A percentile compares a stretch with the other conserved stretches of the same genome.
Evolutionary conservation across 2,888 invertebrate species (phyloP).

Genomic region (Matsumyia berberina): DNA sequence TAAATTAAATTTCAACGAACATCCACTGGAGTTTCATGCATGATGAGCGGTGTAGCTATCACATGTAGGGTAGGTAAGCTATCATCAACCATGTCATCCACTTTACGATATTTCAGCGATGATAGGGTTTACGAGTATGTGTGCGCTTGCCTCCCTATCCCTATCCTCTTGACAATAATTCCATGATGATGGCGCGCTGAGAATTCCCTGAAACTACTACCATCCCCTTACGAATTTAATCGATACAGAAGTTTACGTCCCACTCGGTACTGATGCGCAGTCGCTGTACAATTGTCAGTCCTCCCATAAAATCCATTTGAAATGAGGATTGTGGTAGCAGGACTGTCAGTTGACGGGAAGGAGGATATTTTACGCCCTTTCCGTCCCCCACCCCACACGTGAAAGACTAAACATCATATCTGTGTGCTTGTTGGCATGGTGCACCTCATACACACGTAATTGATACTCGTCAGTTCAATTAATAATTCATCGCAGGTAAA

Average conservation of each 20-base stretch:
- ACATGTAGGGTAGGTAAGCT: constrained; percentile 47
- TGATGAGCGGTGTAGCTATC: neutral
- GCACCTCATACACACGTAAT: constrained; percentile 56
- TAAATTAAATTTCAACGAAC: constrained; percentile 68
- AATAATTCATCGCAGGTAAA: constrained; percentile 69
- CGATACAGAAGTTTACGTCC: constrained; percentile 55
- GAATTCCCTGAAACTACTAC: constrained; percentile 22
- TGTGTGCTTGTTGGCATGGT: neutral
- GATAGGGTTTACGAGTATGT: constrained; percentile 52
- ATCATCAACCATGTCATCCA: constrained; percentile 71
- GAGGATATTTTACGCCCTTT: constrained; percentile 9
- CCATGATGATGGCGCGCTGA: constrained; percentile 32
- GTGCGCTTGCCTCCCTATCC: constrained; percentile 17
- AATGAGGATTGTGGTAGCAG: constrained; percentile 63
- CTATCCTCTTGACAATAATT: constrained; percentile 57
- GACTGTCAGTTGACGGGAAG: neutral
- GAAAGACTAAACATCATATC: constrained; percentile 20
- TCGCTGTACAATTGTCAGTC: constrained; percentile 56
- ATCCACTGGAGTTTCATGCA: constrained; percentile 29
- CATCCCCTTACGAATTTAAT: constrained; percentile 40
- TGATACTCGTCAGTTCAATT: constrained; percentile 73
- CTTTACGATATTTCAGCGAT: constrained; percentile 71
- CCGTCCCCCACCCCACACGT: constrained; percentile 3
- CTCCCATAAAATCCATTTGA: constrained; percentile 58
- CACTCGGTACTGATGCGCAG: constrained; percentile 59